Evolutionary conservation across 2,797 vertebrate genomes (phyloP).

Genomic region (Loris lydekkerianus): DNA sequence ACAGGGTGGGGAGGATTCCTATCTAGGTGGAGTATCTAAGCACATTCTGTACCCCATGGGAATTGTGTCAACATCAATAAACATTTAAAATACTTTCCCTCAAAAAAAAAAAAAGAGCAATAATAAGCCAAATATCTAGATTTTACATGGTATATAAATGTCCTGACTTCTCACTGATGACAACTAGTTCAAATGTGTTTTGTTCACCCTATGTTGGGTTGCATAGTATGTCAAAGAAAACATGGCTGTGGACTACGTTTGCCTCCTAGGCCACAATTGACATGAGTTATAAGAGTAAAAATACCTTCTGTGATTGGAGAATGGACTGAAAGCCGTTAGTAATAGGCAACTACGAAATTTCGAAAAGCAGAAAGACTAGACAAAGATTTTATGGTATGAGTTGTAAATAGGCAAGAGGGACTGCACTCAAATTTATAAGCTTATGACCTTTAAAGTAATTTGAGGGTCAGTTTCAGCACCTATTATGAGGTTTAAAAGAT

Average conservation of each 20-base stretch:
- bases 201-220: not conserved
- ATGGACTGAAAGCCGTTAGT: not conserved
- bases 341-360: not conserved
- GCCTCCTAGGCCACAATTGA: not conserved
- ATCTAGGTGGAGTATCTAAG: not conserved
- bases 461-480: not conserved
- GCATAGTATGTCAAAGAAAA: not conserved
- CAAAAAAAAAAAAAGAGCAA: not conserved
- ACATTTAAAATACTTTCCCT: constrained; percentile 21
- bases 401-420: not conserved
- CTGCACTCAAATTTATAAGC: not conserved
- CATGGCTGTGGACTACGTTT: not conserved
- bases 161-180: not conserved
- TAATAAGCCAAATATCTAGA: not conserved
- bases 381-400: not conserved
- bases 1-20: not conserved
- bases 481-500: not conserved
- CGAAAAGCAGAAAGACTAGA: not conserved
- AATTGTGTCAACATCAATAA: constrained; percentile 9
- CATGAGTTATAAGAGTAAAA: not conserved
- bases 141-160: not conserved
- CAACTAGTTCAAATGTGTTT: not conserved
- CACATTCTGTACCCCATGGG: not conserved
- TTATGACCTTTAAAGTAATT: constrained; percentile 14
- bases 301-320: not conserved